Conservation (phyloP, 2,797 vertebrate genomes). For the Toxotes lorentzi region DNA sequence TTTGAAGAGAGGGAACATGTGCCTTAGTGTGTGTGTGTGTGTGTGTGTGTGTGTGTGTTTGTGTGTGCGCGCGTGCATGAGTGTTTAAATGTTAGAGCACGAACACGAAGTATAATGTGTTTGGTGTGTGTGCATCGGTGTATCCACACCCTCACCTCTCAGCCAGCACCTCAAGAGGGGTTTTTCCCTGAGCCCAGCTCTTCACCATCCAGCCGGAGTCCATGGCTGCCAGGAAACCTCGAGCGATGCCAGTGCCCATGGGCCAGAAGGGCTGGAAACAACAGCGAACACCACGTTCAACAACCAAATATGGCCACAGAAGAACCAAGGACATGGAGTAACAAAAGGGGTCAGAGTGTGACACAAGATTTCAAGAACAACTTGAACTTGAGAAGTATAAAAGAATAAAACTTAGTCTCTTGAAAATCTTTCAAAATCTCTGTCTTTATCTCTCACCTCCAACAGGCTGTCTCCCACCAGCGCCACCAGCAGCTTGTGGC, state of each 20-base stretch:
- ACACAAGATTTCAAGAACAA: neutral
- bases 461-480: constrained; percentile 97
- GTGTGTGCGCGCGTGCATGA: neutral
- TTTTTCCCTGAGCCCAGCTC: constrained; percentile 94
- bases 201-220: constrained; percentile 99
- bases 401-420: neutral
- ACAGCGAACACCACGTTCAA: constrained; percentile 44
- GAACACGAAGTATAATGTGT: constrained; percentile 1
- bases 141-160: constrained; percentile 90
- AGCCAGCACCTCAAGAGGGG: constrained; percentile 93
- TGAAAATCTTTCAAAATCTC: neutral
- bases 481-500: constrained; percentile 93
- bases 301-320: constrained; percentile 61
- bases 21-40: neutral
- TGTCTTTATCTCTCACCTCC: constrained; percentile 86
- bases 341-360: neutral
- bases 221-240: constrained; percentile 97
- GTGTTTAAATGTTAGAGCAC: constrained; percentile 4
- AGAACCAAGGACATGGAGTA: neutral
- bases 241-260: constrained; percentile 98
- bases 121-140: constrained; percentile 20
- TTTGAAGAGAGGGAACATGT: constrained; percentile 44
- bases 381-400: neutral
- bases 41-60: constrained; percentile 2
- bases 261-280: constrained; percentile 94